A percentile compares a stretch with the other conserved stretches of the same genome.
phyloP scores from a whole-genome alignment of 1,140 invertebrate species.

The Lamellibrachia luymesi region DNA sequence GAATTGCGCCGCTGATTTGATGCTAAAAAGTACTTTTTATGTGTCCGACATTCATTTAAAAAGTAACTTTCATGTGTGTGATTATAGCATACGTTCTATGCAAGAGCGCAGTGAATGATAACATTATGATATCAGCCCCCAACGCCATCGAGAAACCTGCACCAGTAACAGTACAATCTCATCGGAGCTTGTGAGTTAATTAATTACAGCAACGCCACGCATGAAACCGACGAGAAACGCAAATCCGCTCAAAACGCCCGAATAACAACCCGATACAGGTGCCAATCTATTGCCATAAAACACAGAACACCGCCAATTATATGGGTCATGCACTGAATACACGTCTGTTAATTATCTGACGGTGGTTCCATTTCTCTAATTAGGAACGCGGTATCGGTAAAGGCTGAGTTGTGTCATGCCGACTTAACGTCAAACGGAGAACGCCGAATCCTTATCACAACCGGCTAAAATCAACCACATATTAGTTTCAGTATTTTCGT shows the following conservation, averaged over 20 bases:
- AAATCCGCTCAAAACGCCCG: background rate
- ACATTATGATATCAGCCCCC: background rate
- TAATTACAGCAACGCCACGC: no score
- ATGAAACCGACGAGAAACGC: background rate
- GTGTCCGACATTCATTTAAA: background rate
- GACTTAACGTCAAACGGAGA: background rate
- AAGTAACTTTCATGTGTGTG: background rate
- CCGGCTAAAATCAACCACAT: background rate
- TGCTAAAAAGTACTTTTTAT: background rate
- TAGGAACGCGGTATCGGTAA: background rate
- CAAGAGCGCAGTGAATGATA: background rate
- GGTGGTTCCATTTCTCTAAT: background rate
- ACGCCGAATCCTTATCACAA: background rate
- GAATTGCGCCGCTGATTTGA: background rate
- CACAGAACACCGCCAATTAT: background rate
- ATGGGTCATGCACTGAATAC: background rate
- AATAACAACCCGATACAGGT: background rate
- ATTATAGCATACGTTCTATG: background rate
- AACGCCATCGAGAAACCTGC: no score
- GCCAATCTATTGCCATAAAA: background rate
- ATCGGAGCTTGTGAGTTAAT: no score
- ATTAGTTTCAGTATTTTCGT: background rate
- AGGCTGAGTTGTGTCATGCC: background rate
- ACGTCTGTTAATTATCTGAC: background rate
- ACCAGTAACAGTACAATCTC: no score